Evolutionary conservation across 2,113 vertebrate species (phyloP), one percentile per base, ranked within the genome.

Genomic region (Nerophis ophidion): DNA sequence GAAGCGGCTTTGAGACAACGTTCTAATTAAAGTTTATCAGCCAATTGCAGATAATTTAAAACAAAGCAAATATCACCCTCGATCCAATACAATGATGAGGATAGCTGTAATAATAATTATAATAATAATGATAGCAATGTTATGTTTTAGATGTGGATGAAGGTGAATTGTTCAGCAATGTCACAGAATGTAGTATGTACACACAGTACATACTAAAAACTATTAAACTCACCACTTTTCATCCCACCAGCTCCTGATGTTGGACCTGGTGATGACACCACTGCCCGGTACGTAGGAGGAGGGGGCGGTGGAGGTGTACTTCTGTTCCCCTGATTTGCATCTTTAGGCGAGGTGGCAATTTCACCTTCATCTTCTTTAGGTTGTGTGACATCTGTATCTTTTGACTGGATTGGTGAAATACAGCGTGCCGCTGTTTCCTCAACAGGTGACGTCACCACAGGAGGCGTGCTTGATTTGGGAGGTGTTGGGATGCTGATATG

Each of bases 181-280:
- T 8, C 38, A 40, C 38, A 40, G 6, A 40, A 40, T 40, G 38
- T 40, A 40, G 6, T 9, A 40, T 40, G 38, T 40, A 40, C 38
- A 40, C 38, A 40, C 38, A 17, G 5, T 16, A 48, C 16, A 17
- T 17, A 48, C 7, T n/a, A 48, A 4, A 4, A 38, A 38, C 16
- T 5, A 5, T 36, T 1, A 3, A 1, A 77, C 86, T 81, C 90
- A 98, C 96, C 95, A 55, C 94, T 94, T 63, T 89, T 93, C 1
- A 88, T 79, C 72, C 87, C 91, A 66, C 88, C 85, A 57, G 89
- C 72, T 82, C 90, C 85, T 5, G 91, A 82, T 51, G 90, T 87
- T n/a, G 94, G 95, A 50, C 94, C 95, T 0, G 96, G 94, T 8
- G 94, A 97, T 0, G 95, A 93, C 33, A 97, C 93, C 81, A 95